Evolutionary conservation across 1,140 invertebrate genomes (phyloP), one percentile per base, ranked within the genome.

Genomic region (Drosophila cardini): DNA sequence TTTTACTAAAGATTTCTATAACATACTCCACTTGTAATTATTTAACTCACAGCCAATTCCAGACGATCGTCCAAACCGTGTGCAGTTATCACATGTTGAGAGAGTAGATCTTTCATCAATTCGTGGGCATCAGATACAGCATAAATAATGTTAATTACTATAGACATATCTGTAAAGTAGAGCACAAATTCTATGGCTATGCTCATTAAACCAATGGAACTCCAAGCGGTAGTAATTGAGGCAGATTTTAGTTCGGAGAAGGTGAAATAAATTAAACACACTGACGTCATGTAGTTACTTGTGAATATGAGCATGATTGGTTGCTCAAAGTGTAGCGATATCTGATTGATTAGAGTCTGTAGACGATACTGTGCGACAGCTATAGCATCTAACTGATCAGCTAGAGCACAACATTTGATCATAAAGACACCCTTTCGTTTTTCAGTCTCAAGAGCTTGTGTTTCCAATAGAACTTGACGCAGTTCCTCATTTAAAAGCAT

Each of bases 361-460:
- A 84, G 21, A 1, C 68, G 18, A 0, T 36, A 63, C 2, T 84
- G 80, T 1, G 34, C 32, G 0, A 4, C 7, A 0, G 73, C 81
- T 4, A 85, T 65, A 2, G 18, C 21, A 16, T 85, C 81, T 16
- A 84, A 10, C 2, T 57, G 73, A 68, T 85, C 81, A 2, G 81
- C 77, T 10, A 85, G 43, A 1, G 7, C 30, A 26, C 81, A 80
- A 10, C 81, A 80, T 18, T 77, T 71, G 13, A 50, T 74, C 4
- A 64, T 36, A 26, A 74, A 74, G 0, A 55, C 57, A 0, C 69
- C 73, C 0, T 15, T 53, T 1, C 70, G 69, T 1, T 16, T 16
- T 26, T 64, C 48, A 10, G 11, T 0, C 4, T 73, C 52, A 16
- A 84, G 16, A 0, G 38, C 21, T 0, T 32, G 26, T 0, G 45